Evolutionary conservation across 2,113 vertebrate genomes (phyloP).

Genomic region (Gadus chalcogrammus): DNA sequence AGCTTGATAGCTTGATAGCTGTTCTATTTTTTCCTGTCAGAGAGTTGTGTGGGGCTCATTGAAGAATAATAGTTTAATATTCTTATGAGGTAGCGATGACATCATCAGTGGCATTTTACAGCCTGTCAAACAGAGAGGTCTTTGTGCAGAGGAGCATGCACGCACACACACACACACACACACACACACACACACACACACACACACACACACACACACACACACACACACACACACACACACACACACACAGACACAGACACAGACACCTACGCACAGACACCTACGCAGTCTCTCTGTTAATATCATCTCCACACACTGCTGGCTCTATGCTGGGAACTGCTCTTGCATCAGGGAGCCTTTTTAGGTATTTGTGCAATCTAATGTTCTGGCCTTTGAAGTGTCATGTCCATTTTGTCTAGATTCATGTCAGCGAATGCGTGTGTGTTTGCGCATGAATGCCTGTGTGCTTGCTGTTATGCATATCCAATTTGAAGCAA

Average conservation of each 20-base stretch:
- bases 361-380: slow-evolving; percentile 7
- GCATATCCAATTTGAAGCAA: slow-evolving; percentile 18
- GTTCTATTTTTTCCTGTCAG: neutral
- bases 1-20: too few species aligned
- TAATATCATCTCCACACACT: slow-evolving; percentile 25
- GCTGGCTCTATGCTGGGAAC: slow-evolving; percentile 13
- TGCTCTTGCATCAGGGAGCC: slow-evolving; percentile 25
- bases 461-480: slow-evolving; percentile 21
- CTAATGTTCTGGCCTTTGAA: slow-evolving; percentile 12
- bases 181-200: slow-evolving; percentile 10
- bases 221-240: neutral
- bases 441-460: slow-evolving; percentile 29
- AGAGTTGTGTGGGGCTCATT: slow-evolving; percentile 9
- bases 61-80: slow-evolving; percentile 42
- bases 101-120: slow-evolving; percentile 58
- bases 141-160: slow-evolving; percentile 40
- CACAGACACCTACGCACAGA: neutral
- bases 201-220: slow-evolving; percentile 9
- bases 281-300: neutral
- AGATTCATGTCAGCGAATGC: slow-evolving; percentile 17
- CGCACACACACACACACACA: neutral
- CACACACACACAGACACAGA: neutral
- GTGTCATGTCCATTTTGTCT: slow-evolving; percentile 25
- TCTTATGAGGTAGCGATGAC: slow-evolving; percentile 47
- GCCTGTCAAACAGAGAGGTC: slow-evolving; percentile 50